A percentile compares a stretch with the other conserved stretches of the same genome.
Evolutionary conservation across 2,888 invertebrate genomes (phyloP).

Genomic region (Liposcelis brunnea): DNA sequence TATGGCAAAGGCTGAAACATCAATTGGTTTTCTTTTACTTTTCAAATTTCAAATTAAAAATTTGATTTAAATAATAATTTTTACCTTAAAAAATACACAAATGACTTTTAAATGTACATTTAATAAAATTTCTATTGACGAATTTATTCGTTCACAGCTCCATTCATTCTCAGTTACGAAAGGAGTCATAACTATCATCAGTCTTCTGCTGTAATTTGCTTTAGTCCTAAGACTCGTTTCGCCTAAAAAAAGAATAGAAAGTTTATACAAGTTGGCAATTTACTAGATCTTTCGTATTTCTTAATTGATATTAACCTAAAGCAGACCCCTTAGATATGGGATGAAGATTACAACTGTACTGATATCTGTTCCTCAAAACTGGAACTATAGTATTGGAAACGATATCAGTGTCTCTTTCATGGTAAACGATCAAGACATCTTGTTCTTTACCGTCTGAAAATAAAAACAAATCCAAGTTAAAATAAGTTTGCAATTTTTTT

Average conservation of each 20-base stretch:
- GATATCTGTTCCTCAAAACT: not conserved
- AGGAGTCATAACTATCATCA: not conserved
- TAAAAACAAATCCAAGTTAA: too few relatives aligned
- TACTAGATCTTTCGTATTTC: too few relatives aligned
- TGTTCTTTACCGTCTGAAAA: not conserved
- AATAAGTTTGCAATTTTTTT: not conserved
- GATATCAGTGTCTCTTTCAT: not conserved
- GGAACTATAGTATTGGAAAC: not conserved
- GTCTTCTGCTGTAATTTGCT: not conserved
- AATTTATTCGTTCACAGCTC: not conserved
- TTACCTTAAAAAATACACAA: conserved; percentile 5
- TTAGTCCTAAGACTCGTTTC: too few relatives aligned
- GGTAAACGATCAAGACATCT: conserved; percentile 1
- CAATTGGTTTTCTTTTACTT: too few relatives aligned
- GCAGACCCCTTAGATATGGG: too few relatives aligned
- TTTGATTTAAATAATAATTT: too few relatives aligned
- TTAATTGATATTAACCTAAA: too few relatives aligned
- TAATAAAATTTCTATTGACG: not conserved
- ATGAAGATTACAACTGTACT: not conserved
- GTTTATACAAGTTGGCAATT: too few relatives aligned
- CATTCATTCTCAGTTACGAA: not conserved
- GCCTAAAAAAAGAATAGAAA: too few relatives aligned
- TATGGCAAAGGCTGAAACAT: not conserved
- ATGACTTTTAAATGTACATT: conserved; percentile 1
- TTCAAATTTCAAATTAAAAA: too few relatives aligned